Conservation (phyloP, 2,113 vertebrate genomes). For the Felis chaus region DNA sequence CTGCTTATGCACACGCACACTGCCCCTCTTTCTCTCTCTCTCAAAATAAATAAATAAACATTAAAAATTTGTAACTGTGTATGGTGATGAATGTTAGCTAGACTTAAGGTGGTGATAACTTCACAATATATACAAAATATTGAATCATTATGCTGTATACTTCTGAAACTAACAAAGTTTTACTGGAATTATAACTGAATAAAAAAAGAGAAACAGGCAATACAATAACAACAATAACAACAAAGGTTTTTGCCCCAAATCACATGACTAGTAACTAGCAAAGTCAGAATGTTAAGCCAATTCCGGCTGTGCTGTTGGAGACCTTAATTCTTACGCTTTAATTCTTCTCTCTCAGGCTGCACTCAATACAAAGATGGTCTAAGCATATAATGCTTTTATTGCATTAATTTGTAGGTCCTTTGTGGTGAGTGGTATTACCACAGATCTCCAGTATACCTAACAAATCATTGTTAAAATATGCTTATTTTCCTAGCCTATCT, state of each 20-base stretch:
- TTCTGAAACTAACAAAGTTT: background rate
- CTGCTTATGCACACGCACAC: too few relatives aligned
- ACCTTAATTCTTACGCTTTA: background rate
- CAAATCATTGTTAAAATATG: background rate
- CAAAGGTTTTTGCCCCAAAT: background rate
- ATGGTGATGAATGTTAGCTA: background rate
- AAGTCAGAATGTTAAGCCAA: background rate
- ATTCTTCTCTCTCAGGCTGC: background rate
- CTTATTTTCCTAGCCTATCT: background rate
- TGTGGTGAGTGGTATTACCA: background rate
- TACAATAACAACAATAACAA: background rate
- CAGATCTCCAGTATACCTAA: background rate
- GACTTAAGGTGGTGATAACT: background rate
- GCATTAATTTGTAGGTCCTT: background rate
- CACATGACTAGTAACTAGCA: background rate
- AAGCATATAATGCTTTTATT: background rate
- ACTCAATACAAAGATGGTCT: background rate
- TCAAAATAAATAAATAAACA: too few relatives aligned
- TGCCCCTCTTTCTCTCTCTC: too few relatives aligned
- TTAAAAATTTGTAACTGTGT: background rate
- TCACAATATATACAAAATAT: background rate
- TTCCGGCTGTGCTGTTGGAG: background rate
- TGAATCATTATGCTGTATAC: background rate
- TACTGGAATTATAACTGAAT: background rate
- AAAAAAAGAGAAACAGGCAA: background rate